Conservation (phyloP, 2,888 invertebrate species). For the Ellobium chinense region DNA sequence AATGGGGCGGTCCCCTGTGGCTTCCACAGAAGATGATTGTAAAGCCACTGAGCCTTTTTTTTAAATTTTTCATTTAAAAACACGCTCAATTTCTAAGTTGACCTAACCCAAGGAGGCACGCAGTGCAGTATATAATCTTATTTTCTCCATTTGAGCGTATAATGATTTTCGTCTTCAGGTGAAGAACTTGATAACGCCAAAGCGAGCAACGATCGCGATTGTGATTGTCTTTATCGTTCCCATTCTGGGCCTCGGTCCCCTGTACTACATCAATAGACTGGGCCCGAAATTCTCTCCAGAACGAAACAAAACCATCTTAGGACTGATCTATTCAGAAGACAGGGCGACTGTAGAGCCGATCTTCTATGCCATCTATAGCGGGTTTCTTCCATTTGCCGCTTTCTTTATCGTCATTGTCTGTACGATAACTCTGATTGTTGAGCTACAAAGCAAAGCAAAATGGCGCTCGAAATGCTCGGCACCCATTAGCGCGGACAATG, state of each 20-base stretch:
- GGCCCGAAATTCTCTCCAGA: not conserved
- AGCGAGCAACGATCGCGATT: not conserved
- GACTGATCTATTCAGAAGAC: not conserved
- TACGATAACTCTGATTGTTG: not conserved
- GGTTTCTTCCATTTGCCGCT: not conserved
- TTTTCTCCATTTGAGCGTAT: no score
- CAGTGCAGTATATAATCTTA: no score
- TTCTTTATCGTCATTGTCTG: not conserved
- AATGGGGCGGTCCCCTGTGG: no score
- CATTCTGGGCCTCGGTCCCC: not conserved
- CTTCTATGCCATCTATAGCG: not conserved
- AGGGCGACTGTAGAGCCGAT: not conserved
- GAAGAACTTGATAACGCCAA: not conserved
- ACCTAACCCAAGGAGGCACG: no score
- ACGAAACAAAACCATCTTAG: constrained; percentile 3
- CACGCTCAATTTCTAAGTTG: no score
- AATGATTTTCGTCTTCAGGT: no score
- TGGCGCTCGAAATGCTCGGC: not conserved
- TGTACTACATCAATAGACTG: not conserved
- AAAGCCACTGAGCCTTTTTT: no score
- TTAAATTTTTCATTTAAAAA: no score
- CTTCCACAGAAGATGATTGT: no score
- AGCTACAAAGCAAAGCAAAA: not conserved
- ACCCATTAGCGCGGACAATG: not conserved
- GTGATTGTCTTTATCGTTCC: not conserved